Percentiles rank a stretch among this genome's conserved stretches.
Conservation (phyloP, 2,113 vertebrate species). For the Onychorhynchus coronatus region DNA sequence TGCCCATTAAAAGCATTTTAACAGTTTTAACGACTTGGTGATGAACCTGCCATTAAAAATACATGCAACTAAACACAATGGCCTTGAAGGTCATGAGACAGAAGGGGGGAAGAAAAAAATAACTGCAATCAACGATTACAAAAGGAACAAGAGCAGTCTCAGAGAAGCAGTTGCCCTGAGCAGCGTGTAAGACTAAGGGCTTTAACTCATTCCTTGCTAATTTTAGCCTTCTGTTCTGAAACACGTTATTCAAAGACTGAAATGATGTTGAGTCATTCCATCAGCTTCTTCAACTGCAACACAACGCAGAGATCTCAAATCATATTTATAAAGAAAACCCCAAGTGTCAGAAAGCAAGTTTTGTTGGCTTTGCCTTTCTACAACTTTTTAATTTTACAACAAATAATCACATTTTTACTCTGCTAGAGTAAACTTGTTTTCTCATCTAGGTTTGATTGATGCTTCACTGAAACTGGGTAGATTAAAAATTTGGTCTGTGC, state of each 20-base stretch:
- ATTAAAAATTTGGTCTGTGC: not conserved
- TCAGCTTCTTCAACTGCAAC: not conserved
- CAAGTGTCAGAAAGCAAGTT: not conserved
- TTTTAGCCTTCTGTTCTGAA: constrained; percentile 46
- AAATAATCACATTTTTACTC: not conserved
- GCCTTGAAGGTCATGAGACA: not conserved
- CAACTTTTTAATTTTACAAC: not conserved
- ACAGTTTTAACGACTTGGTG: not conserved
- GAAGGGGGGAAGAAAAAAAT: not conserved
- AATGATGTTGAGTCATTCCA: constrained; percentile 31
- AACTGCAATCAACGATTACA: not conserved
- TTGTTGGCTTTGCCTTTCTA: not conserved
- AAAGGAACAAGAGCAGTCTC: not conserved
- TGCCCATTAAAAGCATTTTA: not conserved
- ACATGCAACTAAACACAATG: not conserved
- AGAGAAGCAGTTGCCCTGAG: not conserved
- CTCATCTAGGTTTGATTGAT: not conserved
- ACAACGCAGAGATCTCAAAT: not conserved
- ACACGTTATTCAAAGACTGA: not conserved
- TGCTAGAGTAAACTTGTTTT: not conserved
- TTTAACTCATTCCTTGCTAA: constrained; percentile 51
- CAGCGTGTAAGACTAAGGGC: not conserved
- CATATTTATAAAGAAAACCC: not conserved
- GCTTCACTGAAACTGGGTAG: not conserved
- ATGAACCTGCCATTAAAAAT: not conserved